These are phyloP conservation scores for Alectura lathami DNA, from an alignment of 2,113 vertebrate species.

Conservation along the genomic window DNA sequence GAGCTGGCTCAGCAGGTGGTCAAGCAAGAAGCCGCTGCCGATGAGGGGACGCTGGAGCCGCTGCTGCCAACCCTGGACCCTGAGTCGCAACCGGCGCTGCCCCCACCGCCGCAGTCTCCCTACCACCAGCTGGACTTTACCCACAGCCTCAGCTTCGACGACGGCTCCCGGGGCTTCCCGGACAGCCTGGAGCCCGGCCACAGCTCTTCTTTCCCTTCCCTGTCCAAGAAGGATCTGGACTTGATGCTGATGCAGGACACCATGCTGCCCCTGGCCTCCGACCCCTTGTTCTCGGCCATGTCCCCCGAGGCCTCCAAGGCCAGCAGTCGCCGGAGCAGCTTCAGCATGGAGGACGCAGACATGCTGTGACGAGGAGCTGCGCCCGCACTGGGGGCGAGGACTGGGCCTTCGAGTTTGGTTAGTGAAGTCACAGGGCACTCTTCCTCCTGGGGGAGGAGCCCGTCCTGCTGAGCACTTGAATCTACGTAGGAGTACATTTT, in stretches of 20 bases:
- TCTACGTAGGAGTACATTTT: conserved; percentile 19
- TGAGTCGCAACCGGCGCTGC: conserved; percentile 57
- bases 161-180: conserved; percentile 79
- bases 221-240: conserved; percentile 89
- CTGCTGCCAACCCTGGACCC: conserved; percentile 71
- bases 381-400: not conserved
- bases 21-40: conserved; percentile 86
- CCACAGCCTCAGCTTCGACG: conserved; percentile 88
- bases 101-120: conserved; percentile 76
- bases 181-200: conserved; percentile 86
- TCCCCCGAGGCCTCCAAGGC: conserved; percentile 93
- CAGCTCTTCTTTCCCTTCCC: conserved; percentile 79
- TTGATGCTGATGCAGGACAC: conserved; percentile 95
- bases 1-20: conserved; percentile 85
- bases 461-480: not conserved
- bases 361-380: conserved; percentile 83
- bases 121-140: conserved; percentile 87
- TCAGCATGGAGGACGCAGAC: conserved; percentile 96
- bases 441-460: not conserved
- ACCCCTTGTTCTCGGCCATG: conserved; percentile 94
- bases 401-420: not conserved
- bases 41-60: conserved; percentile 76
- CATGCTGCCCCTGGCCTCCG: conserved; percentile 88
- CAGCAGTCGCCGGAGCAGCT: conserved; percentile 97
- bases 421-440: not conserved